Evolutionary conservation across 2,113 vertebrate species (phyloP).

Genomic region (Lutjanus erythropterus): DNA sequence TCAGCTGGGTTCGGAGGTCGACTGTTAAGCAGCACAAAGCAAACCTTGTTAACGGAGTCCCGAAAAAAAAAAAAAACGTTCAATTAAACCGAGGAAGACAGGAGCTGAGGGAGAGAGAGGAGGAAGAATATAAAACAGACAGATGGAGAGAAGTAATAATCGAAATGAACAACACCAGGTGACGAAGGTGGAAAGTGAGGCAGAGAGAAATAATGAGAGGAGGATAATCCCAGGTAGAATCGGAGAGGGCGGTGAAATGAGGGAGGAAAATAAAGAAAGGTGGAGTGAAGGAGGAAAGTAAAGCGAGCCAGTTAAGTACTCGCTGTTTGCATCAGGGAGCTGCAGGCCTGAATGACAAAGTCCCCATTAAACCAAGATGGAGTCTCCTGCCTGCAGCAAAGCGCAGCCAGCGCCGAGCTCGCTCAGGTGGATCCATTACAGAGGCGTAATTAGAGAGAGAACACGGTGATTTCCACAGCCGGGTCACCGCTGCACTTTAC

Average conservation of each 20-base stretch:
- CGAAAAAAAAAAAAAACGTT: background rate
- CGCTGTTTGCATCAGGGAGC: slow-evolving; percentile 60
- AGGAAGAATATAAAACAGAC: background rate
- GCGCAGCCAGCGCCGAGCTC: slow-evolving; percentile 26
- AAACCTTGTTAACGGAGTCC: slow-evolving; percentile 32
- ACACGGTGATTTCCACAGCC: slow-evolving; percentile 14
- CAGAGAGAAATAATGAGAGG: slow-evolving; percentile 47
- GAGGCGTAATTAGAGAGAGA: slow-evolving; percentile 56
- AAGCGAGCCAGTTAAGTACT: slow-evolving; percentile 42
- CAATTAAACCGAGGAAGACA: slow-evolving; percentile 30
- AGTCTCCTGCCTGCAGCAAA: slow-evolving; percentile 67
- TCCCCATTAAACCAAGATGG: slow-evolving; percentile 73
- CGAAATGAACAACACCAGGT: slow-evolving; percentile 21
- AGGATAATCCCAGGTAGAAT: slow-evolving; percentile 48
- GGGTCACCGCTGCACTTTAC: slow-evolving; percentile 41
- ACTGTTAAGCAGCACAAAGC: slow-evolving; percentile 17
- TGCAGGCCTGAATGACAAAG: slow-evolving; percentile 73
- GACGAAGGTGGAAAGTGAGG: slow-evolving; percentile 24
- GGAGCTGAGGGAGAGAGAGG: slow-evolving; percentile 10
- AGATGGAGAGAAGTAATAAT: slow-evolving; percentile 41
- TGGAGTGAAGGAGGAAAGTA: slow-evolving; percentile 20
- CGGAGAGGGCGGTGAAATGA: slow-evolving; percentile 34
- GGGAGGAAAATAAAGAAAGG: slow-evolving; percentile 31
- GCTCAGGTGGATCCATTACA: slow-evolving; percentile 70
- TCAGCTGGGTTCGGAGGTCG: background rate